Conservation (phyloP, 2,113 vertebrate species). For the Prinia subflava region DNA sequence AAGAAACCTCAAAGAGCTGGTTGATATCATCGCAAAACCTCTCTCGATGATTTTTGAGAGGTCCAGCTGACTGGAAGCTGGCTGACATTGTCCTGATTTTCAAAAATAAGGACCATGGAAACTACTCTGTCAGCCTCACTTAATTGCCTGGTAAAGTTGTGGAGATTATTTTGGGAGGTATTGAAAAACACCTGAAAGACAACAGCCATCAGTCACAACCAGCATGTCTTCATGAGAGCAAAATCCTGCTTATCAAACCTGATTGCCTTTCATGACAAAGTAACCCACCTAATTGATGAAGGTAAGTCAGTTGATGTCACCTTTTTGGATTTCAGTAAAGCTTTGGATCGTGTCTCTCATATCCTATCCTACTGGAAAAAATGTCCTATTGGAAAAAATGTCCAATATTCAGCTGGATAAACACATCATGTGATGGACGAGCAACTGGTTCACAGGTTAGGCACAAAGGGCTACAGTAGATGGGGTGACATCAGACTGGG, state of each 20-base stretch:
- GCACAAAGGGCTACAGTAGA: neutral
- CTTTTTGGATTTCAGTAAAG: neutral
- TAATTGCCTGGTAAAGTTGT: neutral
- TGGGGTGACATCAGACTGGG: neutral
- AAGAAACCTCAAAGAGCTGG: neutral
- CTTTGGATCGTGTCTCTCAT: neutral
- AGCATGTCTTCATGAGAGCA: neutral
- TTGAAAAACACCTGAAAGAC: neutral
- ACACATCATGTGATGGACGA: neutral
- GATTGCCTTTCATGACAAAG: neutral
- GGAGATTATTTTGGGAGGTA: neutral
- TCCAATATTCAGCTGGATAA: neutral
- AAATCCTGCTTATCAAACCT: neutral
- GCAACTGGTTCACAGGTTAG: accelerated
- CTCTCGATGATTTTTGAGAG: neutral
- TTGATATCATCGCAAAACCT: neutral
- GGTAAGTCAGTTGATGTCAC: neutral
- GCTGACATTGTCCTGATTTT: neutral
- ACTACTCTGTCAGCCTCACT: neutral
- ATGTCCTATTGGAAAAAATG: neutral
- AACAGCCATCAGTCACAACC: neutral
- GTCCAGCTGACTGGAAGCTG: neutral
- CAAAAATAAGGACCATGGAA: neutral
- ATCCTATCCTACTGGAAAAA: neutral
- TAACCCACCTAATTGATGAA: neutral